Evolutionary conservation across 2,888 invertebrate species (phyloP), one percentile per base, ranked within the genome.

Genomic region (Cryptus armator): DNA sequence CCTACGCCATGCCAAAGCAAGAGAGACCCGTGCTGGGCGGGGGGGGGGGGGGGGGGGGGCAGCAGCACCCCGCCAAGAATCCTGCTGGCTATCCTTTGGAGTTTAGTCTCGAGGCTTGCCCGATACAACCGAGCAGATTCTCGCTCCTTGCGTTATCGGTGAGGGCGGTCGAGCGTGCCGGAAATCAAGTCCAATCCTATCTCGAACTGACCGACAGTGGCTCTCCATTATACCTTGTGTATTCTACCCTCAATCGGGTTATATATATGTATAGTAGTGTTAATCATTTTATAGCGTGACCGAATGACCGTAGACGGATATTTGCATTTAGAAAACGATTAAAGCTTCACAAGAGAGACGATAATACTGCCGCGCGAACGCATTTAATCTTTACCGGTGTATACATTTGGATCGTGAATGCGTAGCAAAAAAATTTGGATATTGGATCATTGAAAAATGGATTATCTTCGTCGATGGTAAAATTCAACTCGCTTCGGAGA

Each of bases 181-280:
- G 91, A 92, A 93, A 92, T 92, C 92, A 91, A 92, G 87, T 90
- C 89, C 89, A 90, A 90, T 91, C 88, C 92, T 92, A 91, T 91
- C 91, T 92, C 89, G 90, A 88, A 89, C 84, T 90, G 85, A 86
- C 89, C 87, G 70, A 77, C 89, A 90, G 89, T 88, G 91, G 83
- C 88, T 88, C 91, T 90, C 91, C 90, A 88, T 86, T 62, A 32
- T 76, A 19, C 37, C 10, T 19, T 19, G 16, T 16, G 48, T 14
- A n/a, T 4, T 44, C 14, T 19, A 51, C 64, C 14, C 37, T 29
- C 56, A 3, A 4, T 24, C 56, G 24, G 56, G 24, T 12, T 12
- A 24, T 44, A 56, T n/a, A 37, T 56, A 56, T 16, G n/a, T 44
- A 14, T 32, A 24, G 1, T 3, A 4, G 24, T 37, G 37, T 37